phyloP scores from a whole-genome alignment of 2,113 vertebrate genomes.

The Sardina pilchardus region DNA sequence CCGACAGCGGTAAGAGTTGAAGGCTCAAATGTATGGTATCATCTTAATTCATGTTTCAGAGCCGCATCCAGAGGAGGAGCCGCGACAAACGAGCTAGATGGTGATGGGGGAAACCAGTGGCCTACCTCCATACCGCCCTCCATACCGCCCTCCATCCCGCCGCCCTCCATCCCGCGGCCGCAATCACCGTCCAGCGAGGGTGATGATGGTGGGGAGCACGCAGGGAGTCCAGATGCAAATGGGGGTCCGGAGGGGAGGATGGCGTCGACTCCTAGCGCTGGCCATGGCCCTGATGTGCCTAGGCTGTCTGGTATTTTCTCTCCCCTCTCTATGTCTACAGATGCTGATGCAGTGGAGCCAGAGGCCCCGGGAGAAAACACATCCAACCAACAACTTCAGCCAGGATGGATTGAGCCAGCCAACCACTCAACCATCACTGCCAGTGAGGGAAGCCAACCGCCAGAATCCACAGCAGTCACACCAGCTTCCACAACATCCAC shows the following conservation, averaged over 20 bases:
- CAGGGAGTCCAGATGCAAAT: background rate
- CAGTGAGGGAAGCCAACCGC: no score
- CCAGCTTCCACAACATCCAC: no score
- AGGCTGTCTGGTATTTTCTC: background rate
- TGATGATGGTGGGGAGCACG: background rate
- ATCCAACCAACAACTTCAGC: no score
- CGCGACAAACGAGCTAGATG: background rate
- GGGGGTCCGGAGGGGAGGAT: no score
- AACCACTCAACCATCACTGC: no score
- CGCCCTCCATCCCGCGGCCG: no score
- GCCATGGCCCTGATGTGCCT: background rate
- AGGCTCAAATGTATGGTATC: background rate
- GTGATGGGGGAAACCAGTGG: background rate
- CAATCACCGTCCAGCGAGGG: background rate
- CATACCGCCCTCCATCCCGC: no score
- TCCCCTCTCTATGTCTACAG: background rate
- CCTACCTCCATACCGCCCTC: no score
- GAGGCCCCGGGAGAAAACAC: no score
- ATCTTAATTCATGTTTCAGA: background rate
- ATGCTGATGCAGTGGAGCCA: background rate
- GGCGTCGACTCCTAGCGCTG: background rate
- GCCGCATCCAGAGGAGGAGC: background rate
- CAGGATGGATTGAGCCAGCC: no score
- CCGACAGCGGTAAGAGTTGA: background rate
- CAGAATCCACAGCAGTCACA: no score